Percentiles rank a stretch among this genome's conserved stretches.
These are phyloP conservation scores for Pollenia labialis DNA, from an alignment of 2,888 invertebrate species.

Conservation along the genomic window DNA sequence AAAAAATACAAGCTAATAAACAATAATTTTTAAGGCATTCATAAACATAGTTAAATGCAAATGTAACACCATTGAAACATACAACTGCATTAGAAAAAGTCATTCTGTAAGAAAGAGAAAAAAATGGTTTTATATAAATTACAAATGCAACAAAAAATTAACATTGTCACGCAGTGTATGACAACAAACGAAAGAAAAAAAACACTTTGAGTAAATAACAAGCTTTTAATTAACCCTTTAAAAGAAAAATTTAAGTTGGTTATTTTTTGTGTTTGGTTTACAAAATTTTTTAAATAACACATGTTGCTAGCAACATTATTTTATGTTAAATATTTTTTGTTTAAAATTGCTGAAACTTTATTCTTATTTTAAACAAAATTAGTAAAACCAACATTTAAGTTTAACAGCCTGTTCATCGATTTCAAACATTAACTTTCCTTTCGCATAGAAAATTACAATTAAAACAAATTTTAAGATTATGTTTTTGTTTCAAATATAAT, in stretches of 20 bases:
- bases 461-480: no score
- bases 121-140: constrained; percentile 68
- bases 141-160: constrained; percentile 51
- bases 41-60: constrained; percentile 71
- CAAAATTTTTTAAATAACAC: background rate
- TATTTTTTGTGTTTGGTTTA: no score
- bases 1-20: constrained; percentile 66
- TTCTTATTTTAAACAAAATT: no score
- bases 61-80: constrained; percentile 67
- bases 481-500: no score
- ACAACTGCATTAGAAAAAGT: constrained; percentile 35
- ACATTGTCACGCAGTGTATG: constrained; percentile 60
- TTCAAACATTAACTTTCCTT: no score
- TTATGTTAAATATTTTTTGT: background rate
- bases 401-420: no score
- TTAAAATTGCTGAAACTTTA: background rate
- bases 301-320: background rate
- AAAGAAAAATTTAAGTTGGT: background rate
- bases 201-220: constrained; percentile 16
- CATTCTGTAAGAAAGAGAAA: constrained; percentile 27
- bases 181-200: constrained; percentile 33
- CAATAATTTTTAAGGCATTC: constrained; percentile 70
- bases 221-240: constrained; percentile 52
- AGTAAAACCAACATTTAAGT: no score
- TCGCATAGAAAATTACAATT: no score